Conservation (phyloP, 2,888 invertebrate genomes). For the Alcis repandata region DNA sequence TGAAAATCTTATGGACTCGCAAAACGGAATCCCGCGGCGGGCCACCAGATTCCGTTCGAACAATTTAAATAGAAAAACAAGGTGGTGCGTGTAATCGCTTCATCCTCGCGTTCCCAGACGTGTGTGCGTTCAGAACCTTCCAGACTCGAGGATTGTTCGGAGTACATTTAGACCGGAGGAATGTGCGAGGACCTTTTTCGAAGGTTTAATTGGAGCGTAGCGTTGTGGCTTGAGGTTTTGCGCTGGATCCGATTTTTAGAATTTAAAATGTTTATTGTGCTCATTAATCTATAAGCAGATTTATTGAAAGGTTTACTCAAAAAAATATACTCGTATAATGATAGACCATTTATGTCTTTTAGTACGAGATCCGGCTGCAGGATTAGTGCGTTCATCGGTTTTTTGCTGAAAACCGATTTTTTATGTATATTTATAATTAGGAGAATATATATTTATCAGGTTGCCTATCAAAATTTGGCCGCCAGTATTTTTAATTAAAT, state of each 20-base stretch:
- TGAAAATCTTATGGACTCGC: too few species aligned
- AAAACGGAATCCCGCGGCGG: too few species aligned
- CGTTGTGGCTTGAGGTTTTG: conserved; percentile 1
- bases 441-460: too few species aligned
- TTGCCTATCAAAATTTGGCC: too few species aligned
- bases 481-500: too few species aligned
- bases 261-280: neutral
- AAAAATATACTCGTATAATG: too few species aligned
- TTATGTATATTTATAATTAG: too few species aligned
- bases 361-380: too few species aligned
- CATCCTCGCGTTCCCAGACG: conserved; percentile 44
- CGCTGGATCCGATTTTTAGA: too few species aligned
- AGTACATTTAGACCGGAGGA: neutral
- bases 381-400: too few species aligned
- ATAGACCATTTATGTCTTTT: too few species aligned
- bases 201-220: neutral
- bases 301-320: neutral
- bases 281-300: neutral
- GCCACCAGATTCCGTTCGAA: neutral
- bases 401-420: too few species aligned
- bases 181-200: conserved; percentile 11
- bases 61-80: conserved; percentile 19
- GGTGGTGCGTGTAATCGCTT: conserved; percentile 37
- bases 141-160: conserved; percentile 2
- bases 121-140: neutral